These are phyloP conservation scores for Macrotus californicus DNA, from an alignment of 2,113 vertebrate species.

Conservation along the genomic window DNA sequence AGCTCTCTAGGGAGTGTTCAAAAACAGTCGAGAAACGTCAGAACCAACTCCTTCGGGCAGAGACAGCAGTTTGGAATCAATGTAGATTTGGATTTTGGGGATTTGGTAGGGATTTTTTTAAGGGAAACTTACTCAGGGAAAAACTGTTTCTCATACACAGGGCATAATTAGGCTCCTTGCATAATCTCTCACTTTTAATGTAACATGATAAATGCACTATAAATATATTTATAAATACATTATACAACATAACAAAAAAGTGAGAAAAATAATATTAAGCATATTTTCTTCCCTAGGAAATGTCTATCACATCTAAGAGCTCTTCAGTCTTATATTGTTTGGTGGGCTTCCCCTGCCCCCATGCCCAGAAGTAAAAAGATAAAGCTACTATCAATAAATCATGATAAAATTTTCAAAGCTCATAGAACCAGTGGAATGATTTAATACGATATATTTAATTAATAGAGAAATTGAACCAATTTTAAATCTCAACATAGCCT, in stretches of 20 bases:
- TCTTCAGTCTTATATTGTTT: neutral
- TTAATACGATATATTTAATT: neutral
- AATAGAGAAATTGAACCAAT: neutral
- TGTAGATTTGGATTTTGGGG: neutral
- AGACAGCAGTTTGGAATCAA: neutral
- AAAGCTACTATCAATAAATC: neutral
- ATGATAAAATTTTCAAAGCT: conserved; percentile 3
- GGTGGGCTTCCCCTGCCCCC: rapidly evolving
- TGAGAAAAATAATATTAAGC: conserved; percentile 19
- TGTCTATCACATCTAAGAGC: conserved; percentile 4
- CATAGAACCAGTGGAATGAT: neutral
- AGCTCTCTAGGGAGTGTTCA: neutral
- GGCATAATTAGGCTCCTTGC: neutral
- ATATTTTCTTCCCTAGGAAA: conserved; percentile 29
- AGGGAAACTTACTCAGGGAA: neutral
- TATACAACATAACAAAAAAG: conserved; percentile 41
- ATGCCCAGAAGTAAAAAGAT: conserved; percentile 1
- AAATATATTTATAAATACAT: conserved; percentile 28
- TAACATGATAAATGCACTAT: conserved; percentile 18
- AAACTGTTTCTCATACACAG: neutral
- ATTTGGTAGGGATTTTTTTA: neutral
- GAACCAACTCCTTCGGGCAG: neutral
- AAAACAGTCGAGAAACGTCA: conserved; percentile 1
- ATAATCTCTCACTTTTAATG: neutral
- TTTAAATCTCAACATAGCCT: conserved; percentile 42